Evolutionary conservation across 2,888 invertebrate species (phyloP).

Genomic region (Scaeva pyrastri): DNA sequence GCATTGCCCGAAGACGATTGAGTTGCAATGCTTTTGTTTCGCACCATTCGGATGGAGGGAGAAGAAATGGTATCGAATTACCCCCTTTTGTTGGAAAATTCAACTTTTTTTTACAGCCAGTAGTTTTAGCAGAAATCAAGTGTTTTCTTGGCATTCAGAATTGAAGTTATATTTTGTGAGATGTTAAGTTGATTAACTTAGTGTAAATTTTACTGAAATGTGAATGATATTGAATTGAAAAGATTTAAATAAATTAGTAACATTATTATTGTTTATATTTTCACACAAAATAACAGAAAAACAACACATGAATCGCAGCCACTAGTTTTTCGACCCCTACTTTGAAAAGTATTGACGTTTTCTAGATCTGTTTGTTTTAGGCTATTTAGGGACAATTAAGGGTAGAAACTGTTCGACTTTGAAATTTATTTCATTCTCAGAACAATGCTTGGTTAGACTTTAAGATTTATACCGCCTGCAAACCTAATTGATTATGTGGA

Average conservation of each 20-base stretch:
- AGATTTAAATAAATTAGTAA: slow-evolving; percentile 33
- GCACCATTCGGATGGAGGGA: slow-evolving; percentile 81
- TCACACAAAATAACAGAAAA: slow-evolving; percentile 62
- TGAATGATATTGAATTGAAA: slow-evolving; percentile 22
- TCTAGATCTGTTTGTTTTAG: slow-evolving; percentile 56
- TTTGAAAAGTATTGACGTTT: slow-evolving; percentile 69
- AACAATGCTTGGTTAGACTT: background rate
- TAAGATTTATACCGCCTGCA: too few relatives aligned
- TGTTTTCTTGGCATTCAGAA: slow-evolving; percentile 63
- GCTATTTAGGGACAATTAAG: slow-evolving; percentile 15
- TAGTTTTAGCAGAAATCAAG: slow-evolving; percentile 54
- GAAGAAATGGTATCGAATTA: slow-evolving; percentile 63
- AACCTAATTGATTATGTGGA: too few relatives aligned
- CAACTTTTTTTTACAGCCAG: slow-evolving; percentile 50
- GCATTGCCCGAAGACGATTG: slow-evolving; percentile 82
- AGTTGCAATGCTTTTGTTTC: slow-evolving; percentile 81
- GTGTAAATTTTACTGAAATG: slow-evolving; percentile 13
- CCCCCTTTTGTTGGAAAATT: slow-evolving; percentile 64
- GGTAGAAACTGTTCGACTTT: slow-evolving; percentile 36
- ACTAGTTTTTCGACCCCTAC: slow-evolving; percentile 71
- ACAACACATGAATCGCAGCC: slow-evolving; percentile 56
- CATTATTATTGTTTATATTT: slow-evolving; percentile 74
- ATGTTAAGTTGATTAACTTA: background rate
- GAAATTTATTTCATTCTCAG: background rate
- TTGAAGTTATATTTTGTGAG: slow-evolving; percentile 14